Conservation (phyloP, 2,888 invertebrate species). For the Spisula subtruncata region DNA sequence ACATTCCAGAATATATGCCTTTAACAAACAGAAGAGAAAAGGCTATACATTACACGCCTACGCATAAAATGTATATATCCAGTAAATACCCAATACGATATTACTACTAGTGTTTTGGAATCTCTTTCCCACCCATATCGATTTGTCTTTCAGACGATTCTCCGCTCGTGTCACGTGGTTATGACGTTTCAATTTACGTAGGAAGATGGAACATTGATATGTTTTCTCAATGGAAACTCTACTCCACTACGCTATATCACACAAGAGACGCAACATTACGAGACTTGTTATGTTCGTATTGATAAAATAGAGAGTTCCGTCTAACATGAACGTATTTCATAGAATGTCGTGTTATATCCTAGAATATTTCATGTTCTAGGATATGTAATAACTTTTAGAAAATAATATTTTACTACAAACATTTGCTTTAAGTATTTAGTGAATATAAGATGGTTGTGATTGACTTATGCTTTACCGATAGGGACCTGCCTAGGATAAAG, state of each 20-base stretch:
- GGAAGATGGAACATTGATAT: constrained; percentile 37
- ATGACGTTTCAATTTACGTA: constrained; percentile 49
- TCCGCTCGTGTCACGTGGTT: constrained; percentile 41
- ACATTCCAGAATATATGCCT: too few relatives aligned
- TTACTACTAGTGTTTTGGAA: too few relatives aligned
- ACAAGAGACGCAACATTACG: neutral
- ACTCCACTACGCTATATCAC: constrained; percentile 1
- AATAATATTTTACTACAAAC: neutral
- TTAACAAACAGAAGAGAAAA: too few relatives aligned
- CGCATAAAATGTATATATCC: too few relatives aligned
- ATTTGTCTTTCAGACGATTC: neutral
- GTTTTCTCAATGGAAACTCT: constrained; percentile 44
- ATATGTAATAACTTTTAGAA: neutral
- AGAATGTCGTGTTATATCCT: neutral
- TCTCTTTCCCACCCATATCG: neutral
- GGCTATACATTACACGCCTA: too few relatives aligned
- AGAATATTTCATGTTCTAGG: neutral
- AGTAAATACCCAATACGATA: too few relatives aligned
- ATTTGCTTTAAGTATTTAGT: neutral
- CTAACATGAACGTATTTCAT: neutral
- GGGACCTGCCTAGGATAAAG: constrained; percentile 43
- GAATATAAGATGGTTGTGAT: constrained; percentile 36
- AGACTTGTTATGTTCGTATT: neutral
- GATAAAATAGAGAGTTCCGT: neutral
- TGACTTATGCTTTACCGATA: constrained; percentile 37